A percentile compares a stretch with the other conserved stretches of the same genome.
These are phyloP conservation scores for Eutrigla gurnardus DNA, from an alignment of 2,797 vertebrate species.

Conservation along the genomic window DNA sequence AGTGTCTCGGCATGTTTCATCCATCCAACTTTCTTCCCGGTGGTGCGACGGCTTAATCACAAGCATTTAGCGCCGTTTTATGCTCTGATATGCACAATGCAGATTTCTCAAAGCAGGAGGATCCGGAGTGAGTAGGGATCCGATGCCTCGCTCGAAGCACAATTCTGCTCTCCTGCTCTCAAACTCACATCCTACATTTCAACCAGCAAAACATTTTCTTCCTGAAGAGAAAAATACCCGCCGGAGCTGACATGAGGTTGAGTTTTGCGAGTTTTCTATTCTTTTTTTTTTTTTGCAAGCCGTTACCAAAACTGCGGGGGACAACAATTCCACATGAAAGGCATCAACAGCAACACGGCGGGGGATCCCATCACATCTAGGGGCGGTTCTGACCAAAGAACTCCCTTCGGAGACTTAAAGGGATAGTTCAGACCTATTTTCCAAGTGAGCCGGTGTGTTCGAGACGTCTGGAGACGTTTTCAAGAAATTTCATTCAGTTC, in stretches of 20 bases:
- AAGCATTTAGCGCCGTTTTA: constrained; percentile 16
- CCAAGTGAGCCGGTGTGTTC: too few relatives aligned
- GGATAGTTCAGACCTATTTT: too few relatives aligned
- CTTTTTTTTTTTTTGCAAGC: constrained; percentile 12
- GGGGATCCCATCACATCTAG: constrained; percentile 16
- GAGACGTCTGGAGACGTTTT: too few relatives aligned
- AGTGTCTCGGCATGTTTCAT: constrained; percentile 47
- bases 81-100: constrained; percentile 25
- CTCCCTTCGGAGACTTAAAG: not conserved
- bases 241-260: constrained; percentile 23
- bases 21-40: constrained; percentile 56
- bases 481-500: too few relatives aligned
- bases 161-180: constrained; percentile 4
- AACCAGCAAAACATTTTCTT: constrained; percentile 7
- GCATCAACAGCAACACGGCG: constrained; percentile 28
- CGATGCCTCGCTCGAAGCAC: constrained; percentile 33
- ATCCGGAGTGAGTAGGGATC: not conserved
- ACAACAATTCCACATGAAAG: constrained; percentile 33
- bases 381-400: constrained; percentile 1
- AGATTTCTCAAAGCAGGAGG: not conserved
- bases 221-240: constrained; percentile 33
- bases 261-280: not conserved
- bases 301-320: constrained; percentile 42
- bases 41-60: constrained; percentile 32
- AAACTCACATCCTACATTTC: constrained; percentile 27